phyloP scores from a whole-genome alignment of 2,888 invertebrate genomes.

The Corbicula japonica region DNA sequence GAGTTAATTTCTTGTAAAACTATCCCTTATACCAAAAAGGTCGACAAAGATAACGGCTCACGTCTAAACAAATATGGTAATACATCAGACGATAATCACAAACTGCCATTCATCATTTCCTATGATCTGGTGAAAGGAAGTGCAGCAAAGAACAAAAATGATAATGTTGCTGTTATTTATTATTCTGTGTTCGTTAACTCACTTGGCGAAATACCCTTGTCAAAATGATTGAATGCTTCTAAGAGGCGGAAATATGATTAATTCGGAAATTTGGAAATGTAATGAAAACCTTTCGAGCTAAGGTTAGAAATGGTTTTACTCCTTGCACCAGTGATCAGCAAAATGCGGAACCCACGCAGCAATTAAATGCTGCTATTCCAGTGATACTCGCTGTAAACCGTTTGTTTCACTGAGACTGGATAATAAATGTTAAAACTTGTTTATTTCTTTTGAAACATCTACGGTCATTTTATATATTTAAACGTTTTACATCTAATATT shows the following conservation, averaged over 20 bases:
- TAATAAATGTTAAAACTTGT: too few relatives aligned
- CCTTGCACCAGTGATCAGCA: constrained; percentile 17
- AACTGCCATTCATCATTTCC: constrained; percentile 41
- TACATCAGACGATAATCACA: constrained; percentile 34
- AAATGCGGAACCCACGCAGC: background rate
- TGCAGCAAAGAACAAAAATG: constrained; percentile 37
- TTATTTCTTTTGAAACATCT: too few relatives aligned
- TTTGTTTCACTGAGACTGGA: too few relatives aligned
- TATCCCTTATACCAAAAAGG: constrained; percentile 10
- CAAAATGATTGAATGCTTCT: constrained; percentile 23
- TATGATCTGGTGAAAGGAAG: constrained; percentile 33
- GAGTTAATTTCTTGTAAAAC: constrained; percentile 12
- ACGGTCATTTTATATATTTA: too few relatives aligned
- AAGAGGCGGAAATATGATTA: constrained; percentile 23
- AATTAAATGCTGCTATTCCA: too few relatives aligned
- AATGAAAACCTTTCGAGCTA: constrained; percentile 19
- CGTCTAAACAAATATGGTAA: constrained; percentile 29
- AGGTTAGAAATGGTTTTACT: constrained; percentile 10
- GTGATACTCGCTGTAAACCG: too few relatives aligned
- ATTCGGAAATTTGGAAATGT: constrained; percentile 37
- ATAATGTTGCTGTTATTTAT: constrained; percentile 58
- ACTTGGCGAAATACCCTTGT: constrained; percentile 34
- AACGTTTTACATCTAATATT: too few relatives aligned
- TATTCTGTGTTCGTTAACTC: constrained; percentile 35
- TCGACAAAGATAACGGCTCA: background rate